A percentile compares a stretch with the other conserved stretches of the same genome.
These are phyloP conservation scores for Gallinago undulata DNA, from an alignment of 2,113 vertebrate genomes.

Conservation along the genomic window DNA sequence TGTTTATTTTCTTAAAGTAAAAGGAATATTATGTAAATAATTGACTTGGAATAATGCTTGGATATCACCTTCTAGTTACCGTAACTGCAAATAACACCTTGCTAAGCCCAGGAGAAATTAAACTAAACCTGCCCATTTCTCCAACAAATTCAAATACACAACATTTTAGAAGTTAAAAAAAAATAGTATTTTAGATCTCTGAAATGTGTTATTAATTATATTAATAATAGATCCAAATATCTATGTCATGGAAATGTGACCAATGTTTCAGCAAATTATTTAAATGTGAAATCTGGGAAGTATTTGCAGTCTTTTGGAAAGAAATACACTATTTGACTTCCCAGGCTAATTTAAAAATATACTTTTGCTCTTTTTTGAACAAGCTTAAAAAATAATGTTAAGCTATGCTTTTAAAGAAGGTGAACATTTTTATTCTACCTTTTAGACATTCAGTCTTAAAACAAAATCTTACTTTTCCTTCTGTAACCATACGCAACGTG, in stretches of 20 bases:
- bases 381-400: neutral
- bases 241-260: neutral
- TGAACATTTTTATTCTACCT: slow-evolving; percentile 17
- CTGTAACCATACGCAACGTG: slow-evolving; percentile 94
- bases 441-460: slow-evolving; percentile 17
- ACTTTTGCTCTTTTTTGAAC: neutral
- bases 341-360: neutral
- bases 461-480: slow-evolving; percentile 88
- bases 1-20: neutral
- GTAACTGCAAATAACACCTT: fast-evolving
- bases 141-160: neutral
- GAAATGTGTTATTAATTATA: neutral
- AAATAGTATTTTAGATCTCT: neutral
- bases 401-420: neutral
- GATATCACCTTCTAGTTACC: neutral
- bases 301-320: neutral
- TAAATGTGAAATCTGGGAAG: neutral
- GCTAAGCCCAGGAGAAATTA: neutral
- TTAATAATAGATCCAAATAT: neutral
- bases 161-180: neutral
- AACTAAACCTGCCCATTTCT: neutral
- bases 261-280: neutral
- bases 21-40: neutral
- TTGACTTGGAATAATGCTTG: neutral
- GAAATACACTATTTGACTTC: neutral